These are phyloP conservation scores for Andricus curvator DNA, from an alignment of 2,888 invertebrate species.

Conservation along the genomic window DNA sequence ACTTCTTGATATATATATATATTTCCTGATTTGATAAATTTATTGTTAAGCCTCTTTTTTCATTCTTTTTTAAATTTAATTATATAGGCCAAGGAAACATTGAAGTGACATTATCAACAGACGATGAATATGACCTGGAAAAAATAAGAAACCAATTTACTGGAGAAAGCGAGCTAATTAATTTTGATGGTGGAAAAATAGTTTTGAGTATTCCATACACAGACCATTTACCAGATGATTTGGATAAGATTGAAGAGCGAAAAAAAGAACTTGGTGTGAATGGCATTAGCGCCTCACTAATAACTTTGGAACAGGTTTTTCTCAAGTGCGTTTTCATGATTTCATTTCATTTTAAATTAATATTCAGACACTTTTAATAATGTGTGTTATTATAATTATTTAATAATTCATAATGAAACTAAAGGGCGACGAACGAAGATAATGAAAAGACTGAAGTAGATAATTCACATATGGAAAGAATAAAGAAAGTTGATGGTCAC, in stretches of 20 bases:
- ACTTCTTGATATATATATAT: not conserved
- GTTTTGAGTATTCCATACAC: constrained; percentile 81
- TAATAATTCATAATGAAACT: not conserved
- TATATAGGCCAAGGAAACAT: constrained; percentile 70
- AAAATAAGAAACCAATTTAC: constrained; percentile 76
- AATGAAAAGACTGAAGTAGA: constrained; percentile 63
- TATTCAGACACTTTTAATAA: not conserved
- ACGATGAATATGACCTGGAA: constrained; percentile 68
- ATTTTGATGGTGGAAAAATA: constrained; percentile 79
- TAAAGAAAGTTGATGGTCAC: constrained; percentile 67
- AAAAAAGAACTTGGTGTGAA: constrained; percentile 83
- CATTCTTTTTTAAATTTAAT: not conserved
- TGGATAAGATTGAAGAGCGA: constrained; percentile 82
- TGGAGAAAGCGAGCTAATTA: constrained; percentile 75
- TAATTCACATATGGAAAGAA: constrained; percentile 58
- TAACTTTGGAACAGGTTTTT: constrained; percentile 96
- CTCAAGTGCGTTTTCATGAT: constrained; percentile 81
- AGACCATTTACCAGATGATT: constrained; percentile 81
- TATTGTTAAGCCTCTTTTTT: no score
- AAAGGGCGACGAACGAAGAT: constrained; percentile 70
- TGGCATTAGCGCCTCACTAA: constrained; percentile 90
- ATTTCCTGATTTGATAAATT: not conserved
- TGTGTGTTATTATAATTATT: not conserved
- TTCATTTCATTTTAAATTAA: not conserved
- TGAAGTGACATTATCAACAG: constrained; percentile 72